A percentile compares a stretch with the other conserved stretches of the same genome.
phyloP scores from a whole-genome alignment of 2,797 vertebrate genomes.

The Smutsia gigantea region DNA sequence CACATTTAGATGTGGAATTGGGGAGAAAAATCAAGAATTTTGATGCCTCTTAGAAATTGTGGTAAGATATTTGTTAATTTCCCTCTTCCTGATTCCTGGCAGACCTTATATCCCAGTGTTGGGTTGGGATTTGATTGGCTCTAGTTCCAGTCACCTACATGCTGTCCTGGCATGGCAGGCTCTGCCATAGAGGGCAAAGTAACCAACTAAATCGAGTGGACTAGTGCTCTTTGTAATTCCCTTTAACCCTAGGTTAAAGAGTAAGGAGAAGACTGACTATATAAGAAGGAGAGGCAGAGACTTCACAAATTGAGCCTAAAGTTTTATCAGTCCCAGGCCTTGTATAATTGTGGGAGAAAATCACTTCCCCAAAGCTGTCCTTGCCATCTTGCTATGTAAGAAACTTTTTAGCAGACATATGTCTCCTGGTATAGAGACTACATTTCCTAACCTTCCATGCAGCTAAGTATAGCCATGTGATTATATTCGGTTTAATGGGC shows the following conservation, averaged over 20 bases:
- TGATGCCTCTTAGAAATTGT: not conserved
- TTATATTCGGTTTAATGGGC: not conserved
- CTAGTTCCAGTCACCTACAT: not conserved
- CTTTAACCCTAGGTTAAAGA: not conserved
- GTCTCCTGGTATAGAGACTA: not conserved
- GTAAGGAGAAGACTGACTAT: not conserved
- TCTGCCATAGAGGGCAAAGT: not conserved
- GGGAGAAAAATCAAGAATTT: slow-evolving; percentile 2
- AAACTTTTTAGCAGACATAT: not conserved
- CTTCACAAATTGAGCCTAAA: not conserved
- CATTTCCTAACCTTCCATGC: not conserved
- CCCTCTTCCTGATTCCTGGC: not conserved
- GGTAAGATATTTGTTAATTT: not conserved
- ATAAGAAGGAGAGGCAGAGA: not conserved
- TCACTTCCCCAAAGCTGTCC: not conserved
- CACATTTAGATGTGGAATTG: not conserved
- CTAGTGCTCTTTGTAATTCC: not conserved
- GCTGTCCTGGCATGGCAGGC: not conserved
- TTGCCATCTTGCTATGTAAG: not conserved
- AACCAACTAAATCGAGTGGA: not conserved
- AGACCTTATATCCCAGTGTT: not conserved
- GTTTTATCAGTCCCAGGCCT: not conserved
- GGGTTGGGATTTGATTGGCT: not conserved
- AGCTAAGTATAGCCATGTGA: not conserved
- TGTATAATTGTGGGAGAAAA: not conserved